Evolutionary conservation across 2,888 invertebrate genomes (phyloP).

Genomic region (Liodrosophila aerea): DNA sequence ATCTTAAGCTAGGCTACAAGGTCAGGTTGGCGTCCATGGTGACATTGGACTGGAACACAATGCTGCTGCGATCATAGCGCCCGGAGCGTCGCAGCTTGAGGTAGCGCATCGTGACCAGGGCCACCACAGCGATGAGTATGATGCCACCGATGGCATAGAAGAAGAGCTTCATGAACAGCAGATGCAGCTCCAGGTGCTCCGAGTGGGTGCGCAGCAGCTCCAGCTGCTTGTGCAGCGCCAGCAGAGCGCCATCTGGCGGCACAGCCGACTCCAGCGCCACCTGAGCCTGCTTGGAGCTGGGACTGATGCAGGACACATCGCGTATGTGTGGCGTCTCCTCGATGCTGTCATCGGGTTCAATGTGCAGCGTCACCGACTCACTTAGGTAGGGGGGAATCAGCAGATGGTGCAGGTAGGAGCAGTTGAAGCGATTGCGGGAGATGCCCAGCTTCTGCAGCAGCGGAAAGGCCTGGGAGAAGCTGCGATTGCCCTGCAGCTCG

Average conservation of each 20-base stretch:
- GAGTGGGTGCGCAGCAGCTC: slow-evolving; percentile 68
- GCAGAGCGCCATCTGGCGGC: slow-evolving; percentile 18
- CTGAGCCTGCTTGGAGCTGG: slow-evolving; percentile 14
- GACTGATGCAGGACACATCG: slow-evolving; percentile 78
- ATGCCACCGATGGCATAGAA: slow-evolving; percentile 57
- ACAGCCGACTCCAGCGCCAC: slow-evolving; percentile 21
- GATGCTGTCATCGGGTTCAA: slow-evolving; percentile 73
- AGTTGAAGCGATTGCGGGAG: slow-evolving; percentile 80
- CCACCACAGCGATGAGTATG: slow-evolving; percentile 41
- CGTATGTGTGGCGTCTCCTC: slow-evolving; percentile 80
- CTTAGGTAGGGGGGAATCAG: slow-evolving; percentile 76
- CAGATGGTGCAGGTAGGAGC: slow-evolving; percentile 79
- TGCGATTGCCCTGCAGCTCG: slow-evolving; percentile 78
- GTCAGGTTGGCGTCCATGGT: slow-evolving; percentile 76
- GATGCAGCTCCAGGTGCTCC: slow-evolving; percentile 70
- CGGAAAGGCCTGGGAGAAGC: slow-evolving; percentile 78
- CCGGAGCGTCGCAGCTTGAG: slow-evolving; percentile 63
- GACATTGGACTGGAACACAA: slow-evolving; percentile 80
- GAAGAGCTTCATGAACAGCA: slow-evolving; percentile 71
- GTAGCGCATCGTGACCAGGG: slow-evolving; percentile 45
- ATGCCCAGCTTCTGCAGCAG: slow-evolving; percentile 77
- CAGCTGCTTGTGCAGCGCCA: slow-evolving; percentile 63
- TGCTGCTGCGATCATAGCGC: slow-evolving; percentile 75
- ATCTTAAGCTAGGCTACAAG: slow-evolving; percentile 22
- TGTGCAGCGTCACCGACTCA: slow-evolving; percentile 73